Base-by-base conservation (phyloP, 2,888 invertebrate species). In the Callinectes sapidus region DNA sequence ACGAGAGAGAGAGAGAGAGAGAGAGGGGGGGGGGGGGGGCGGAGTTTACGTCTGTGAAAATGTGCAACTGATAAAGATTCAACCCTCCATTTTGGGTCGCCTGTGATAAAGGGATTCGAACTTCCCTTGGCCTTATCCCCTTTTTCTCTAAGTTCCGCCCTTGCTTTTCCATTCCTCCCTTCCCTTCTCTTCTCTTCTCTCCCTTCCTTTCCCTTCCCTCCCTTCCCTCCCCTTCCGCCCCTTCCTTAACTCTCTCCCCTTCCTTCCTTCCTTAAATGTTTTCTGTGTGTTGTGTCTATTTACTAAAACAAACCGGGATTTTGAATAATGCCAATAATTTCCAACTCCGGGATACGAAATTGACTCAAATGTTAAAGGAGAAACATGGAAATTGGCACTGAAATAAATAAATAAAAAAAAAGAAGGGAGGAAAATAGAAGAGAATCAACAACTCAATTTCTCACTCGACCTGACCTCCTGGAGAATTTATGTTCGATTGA, bases 401-500 rank as follows among this genome's bases (percentile, higher is more conserved):
- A 71, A 71, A n/a, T n/a, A 71, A n/a, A 71, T n/a, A n/a, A n/a
- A 2, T 10, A 16, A 55, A 16, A 23, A 61, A 23, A 23, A 61
- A 23, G 18, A 61, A 39, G 39, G 61, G 61, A 13, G 61, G 61
- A 61, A 32, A 81, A 81, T 16, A 35, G 35, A 81, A 35, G 14
- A 35, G 81, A 81, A 81, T 81, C 81, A 81, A 81, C 81, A 81
- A 81, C 81, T 81, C 81, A 32, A 81, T 81, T 81, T 81, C 81
- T 81, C 81, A 81, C 81, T 81, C 35, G 81, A 32, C 35, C 35
- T 81, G 81, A 81, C 81, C 81, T 81, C 16, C 18, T 35, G 81
- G 32, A 71, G 23, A 81, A 81, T 81, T 81, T 81, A 81, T 81
- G 81, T 81, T 81, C 81, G 81, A 28, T 6, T 81, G 81, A 81